These are phyloP conservation scores for Vulpes lagopus DNA, from an alignment of 2,113 vertebrate species.

Conservation along the genomic window DNA sequence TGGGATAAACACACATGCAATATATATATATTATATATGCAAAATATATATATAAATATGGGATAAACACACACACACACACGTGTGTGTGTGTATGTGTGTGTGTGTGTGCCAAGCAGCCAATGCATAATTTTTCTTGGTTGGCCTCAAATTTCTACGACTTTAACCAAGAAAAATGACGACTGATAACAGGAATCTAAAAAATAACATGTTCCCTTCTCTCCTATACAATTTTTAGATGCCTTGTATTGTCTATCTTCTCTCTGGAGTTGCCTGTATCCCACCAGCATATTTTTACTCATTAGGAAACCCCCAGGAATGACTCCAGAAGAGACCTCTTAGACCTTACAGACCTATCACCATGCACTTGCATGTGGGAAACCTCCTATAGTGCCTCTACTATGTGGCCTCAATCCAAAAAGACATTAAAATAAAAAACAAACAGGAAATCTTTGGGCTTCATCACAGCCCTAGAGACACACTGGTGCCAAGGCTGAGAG, in stretches of 20 bases:
- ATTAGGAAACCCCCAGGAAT: neutral
- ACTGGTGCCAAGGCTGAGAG: neutral
- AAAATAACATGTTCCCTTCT: neutral
- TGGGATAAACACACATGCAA: neutral
- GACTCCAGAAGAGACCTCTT: neutral
- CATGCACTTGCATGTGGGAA: neutral
- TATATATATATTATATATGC: no score
- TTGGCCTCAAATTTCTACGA: neutral
- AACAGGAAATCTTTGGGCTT: neutral
- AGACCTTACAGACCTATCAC: neutral
- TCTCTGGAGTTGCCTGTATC: neutral
- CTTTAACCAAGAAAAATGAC: constrained; percentile 60
- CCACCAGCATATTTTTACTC: neutral
- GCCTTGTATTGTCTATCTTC: neutral
- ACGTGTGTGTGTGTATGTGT: no score
- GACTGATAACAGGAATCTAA: neutral
- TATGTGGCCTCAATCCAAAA: neutral
- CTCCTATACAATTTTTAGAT: constrained; percentile 14
- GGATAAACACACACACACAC: neutral
- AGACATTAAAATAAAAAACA: neutral
- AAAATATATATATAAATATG: no score
- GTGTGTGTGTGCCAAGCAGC: neutral
- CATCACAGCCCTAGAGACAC: neutral
- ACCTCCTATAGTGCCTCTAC: neutral
- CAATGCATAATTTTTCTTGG: constrained; percentile 10